A percentile compares a stretch with the other conserved stretches of the same genome.
Conservation (phyloP, 2,113 vertebrate species). For the Lota lota region DNA sequence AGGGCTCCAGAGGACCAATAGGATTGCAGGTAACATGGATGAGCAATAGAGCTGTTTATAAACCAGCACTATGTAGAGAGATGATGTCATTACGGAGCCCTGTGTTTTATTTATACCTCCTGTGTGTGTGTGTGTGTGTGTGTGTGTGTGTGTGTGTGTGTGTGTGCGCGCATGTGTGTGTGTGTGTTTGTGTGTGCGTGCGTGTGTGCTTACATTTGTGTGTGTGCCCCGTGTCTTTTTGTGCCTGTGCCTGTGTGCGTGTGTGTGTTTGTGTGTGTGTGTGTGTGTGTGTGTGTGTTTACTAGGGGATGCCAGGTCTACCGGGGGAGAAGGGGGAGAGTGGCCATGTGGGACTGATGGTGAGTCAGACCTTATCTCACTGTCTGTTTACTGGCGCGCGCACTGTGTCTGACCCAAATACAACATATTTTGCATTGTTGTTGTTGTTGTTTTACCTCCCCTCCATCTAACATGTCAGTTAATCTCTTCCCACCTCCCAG, state of each 20-base stretch:
- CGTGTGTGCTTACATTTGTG: too few relatives aligned
- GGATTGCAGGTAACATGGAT: constrained; percentile 71
- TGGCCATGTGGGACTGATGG: constrained; percentile 69
- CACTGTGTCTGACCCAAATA: too few relatives aligned
- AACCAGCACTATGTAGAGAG: background rate
- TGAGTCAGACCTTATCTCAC: constrained; percentile 30
- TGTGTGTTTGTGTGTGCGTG: too few relatives aligned
- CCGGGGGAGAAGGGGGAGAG: constrained; percentile 77
- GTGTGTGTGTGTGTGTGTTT: constrained; percentile 20
- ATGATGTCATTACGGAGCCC: background rate
- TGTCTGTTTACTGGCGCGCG: too few relatives aligned
- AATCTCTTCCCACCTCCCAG: constrained; percentile 36
- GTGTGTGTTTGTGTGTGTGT: constrained; percentile 11
- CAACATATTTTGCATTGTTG: too few relatives aligned
- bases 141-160: constrained; percentile 6
- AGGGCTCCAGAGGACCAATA: constrained; percentile 70
- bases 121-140: constrained; percentile 24
- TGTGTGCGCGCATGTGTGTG: too few relatives aligned
- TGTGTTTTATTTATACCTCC: background rate
- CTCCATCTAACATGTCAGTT: too few relatives aligned
- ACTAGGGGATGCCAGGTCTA: constrained; percentile 74
- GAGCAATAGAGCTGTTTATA: background rate
- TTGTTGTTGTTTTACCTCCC: too few relatives aligned
- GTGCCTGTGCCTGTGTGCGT: too few relatives aligned
- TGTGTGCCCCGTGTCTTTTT: too few relatives aligned